Evolutionary conservation across 1,140 invertebrate genomes (phyloP), one percentile per base, ranked within the genome.

Genomic region (Nasonia giraulti): DNA sequence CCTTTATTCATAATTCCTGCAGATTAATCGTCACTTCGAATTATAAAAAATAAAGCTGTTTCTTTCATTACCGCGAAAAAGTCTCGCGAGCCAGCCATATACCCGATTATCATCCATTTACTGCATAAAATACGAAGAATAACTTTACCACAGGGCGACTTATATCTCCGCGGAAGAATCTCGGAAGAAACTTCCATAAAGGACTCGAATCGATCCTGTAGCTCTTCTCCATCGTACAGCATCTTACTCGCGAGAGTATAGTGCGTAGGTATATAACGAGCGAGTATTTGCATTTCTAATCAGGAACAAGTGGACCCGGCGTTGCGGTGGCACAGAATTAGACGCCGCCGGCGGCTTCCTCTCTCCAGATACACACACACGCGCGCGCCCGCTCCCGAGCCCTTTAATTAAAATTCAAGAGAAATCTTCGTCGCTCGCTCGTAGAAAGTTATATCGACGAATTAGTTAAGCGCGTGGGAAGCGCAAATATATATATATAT

Each of bases 281-380:
- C 50, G 47, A 75, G n/a, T 74, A 82, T 82, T 82, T 82, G 73
- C 80, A 82, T 82, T 82, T 82, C 80, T 82, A 82, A 82, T 82
- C 80, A 82, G 50, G 50, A 55, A 55, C 50, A 55, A 55, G 73
- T 50, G 73, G 73, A 50, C 12, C 50, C 80, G 44, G 80, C 47
- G 31, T 68, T 44, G 66, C 5, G 7, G 11, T n/a, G 11, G n/a
- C 27, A 17, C 14, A 17, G 17, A 20, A 17, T 66, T 66, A 17
- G 17, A n/a, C 62, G 62, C 62, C n/a, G 62, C 62, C 10, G 62
- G 62, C 37, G 78, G 33, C 79, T 80, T 68, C 71, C 23, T 66
- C 50, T 55, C 17, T 55, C 1, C 50, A 55, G 11, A 55, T 55
- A 55, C 5, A 17, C 5, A 17, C 12, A 17, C 50, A 14, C 50